A percentile compares a stretch with the other conserved stretches of the same genome.
These are phyloP conservation scores for Limnephilus rhombicus DNA, from an alignment of 2,888 invertebrate species.

Conservation along the genomic window DNA sequence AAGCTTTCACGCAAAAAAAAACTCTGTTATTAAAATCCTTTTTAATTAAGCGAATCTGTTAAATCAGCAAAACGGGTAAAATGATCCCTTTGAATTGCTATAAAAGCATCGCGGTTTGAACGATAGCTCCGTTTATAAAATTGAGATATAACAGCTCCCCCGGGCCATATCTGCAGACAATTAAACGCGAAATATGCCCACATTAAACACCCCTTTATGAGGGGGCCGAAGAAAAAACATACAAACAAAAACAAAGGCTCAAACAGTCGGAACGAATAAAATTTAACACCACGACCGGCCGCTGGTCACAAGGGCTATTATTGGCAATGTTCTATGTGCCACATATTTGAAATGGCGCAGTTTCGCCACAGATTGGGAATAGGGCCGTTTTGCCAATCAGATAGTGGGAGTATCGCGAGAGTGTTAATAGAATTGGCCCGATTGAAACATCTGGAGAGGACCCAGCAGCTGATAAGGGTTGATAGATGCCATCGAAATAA, in stretches of 20 bases:
- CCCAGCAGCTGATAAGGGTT: constrained; percentile 17
- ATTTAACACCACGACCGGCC: constrained; percentile 60
- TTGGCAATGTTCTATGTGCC: constrained; percentile 59
- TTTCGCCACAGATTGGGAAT: neutral
- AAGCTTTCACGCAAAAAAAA: neutral
- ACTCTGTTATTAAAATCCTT: neutral
- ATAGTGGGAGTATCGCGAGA: constrained; percentile 54
- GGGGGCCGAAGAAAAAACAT: constrained; percentile 38
- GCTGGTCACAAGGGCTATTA: constrained; percentile 54
- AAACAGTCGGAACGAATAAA: constrained; percentile 58
- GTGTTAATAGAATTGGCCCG: constrained; percentile 64
- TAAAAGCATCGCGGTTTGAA: constrained; percentile 21
- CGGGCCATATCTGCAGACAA: constrained; percentile 22
- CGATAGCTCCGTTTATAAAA: constrained; percentile 42
- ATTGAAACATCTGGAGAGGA: constrained; percentile 50
- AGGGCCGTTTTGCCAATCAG: constrained; percentile 59
- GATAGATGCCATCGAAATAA: neutral
- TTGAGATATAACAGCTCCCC: constrained; percentile 40
- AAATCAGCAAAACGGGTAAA: neutral
- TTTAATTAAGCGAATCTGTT: neutral
- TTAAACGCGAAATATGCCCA: constrained; percentile 31
- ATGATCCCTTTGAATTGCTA: neutral
- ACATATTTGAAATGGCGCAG: constrained; percentile 62
- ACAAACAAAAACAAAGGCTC: constrained; percentile 24
- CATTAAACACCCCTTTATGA: constrained; percentile 43